Conservation (phyloP, 2,888 invertebrate species). For the Sarcophaga subvicina region DNA sequence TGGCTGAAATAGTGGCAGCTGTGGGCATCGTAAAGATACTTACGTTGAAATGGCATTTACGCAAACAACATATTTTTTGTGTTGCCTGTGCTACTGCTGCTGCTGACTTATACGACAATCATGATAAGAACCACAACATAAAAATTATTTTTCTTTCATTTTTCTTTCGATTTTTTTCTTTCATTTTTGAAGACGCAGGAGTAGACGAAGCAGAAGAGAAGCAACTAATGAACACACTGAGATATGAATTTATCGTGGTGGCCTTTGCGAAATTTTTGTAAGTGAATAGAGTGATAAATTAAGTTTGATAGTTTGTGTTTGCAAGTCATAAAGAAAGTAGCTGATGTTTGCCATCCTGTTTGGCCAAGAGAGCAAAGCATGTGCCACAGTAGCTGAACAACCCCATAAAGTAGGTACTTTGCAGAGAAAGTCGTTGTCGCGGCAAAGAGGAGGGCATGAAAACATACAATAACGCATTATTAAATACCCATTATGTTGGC, state of each 20-base stretch:
- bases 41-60: slow-evolving; percentile 48
- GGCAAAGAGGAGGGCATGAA: too few relatives aligned
- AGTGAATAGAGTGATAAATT: slow-evolving; percentile 62
- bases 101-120: slow-evolving; percentile 39
- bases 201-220: too few relatives aligned
- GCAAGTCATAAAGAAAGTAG: slow-evolving; percentile 38
- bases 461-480: too few relatives aligned
- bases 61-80: slow-evolving; percentile 49
- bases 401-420: too few relatives aligned
- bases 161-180: not conserved
- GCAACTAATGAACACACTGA: too few relatives aligned
- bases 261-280: slow-evolving; percentile 40
- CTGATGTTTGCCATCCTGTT: not conserved
- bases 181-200: slow-evolving; percentile 14
- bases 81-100: not conserved
- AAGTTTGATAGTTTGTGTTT: slow-evolving; percentile 60
- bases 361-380: slow-evolving; percentile 15
- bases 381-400: not conserved
- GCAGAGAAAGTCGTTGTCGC: not conserved
- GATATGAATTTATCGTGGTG: too few relatives aligned
- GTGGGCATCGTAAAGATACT: slow-evolving; percentile 36
- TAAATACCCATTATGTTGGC: too few relatives aligned
- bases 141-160: not conserved
- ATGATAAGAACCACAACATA: slow-evolving; percentile 46
- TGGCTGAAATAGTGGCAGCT: slow-evolving; percentile 28